phyloP scores from a whole-genome alignment of 2,888 invertebrate genomes.

The Epistrophella euchroma region DNA sequence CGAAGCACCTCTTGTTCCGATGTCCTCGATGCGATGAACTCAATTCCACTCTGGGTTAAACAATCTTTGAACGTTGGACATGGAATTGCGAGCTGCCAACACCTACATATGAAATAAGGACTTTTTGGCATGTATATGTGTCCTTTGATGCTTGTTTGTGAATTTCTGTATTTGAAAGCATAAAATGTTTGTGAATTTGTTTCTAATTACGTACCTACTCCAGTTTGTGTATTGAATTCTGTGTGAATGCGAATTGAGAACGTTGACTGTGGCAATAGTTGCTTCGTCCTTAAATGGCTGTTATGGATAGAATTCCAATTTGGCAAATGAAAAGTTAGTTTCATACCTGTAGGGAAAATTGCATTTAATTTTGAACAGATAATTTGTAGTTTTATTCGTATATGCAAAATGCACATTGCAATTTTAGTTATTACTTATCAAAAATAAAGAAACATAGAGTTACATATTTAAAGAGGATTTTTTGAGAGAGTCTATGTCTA shows the following conservation, averaged over 20 bases:
- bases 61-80: constrained; percentile 41
- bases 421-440: too few relatives aligned
- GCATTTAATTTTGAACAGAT: background rate
- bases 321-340: background rate
- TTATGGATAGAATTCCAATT: background rate
- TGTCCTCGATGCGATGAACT: background rate
- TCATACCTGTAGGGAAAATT: background rate
- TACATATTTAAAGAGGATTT: too few relatives aligned
- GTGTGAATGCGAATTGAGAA: background rate
- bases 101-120: constrained; percentile 25
- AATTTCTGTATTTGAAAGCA: background rate
- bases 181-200: constrained; percentile 17
- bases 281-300: background rate
- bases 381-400: too few relatives aligned
- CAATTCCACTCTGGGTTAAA: background rate
- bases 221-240: background rate
- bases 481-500: too few relatives aligned
- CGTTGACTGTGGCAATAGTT: background rate
- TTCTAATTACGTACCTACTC: constrained; percentile 4
- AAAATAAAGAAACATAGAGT: too few relatives aligned
- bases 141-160: background rate
- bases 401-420: too few relatives aligned
- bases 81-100: constrained; percentile 41
- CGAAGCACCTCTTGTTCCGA: background rate
- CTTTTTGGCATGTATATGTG: background rate